Evolutionary conservation across 2,113 vertebrate species (phyloP), one percentile per base, ranked within the genome.

Genomic region (Cynopterus brachyotis): DNA sequence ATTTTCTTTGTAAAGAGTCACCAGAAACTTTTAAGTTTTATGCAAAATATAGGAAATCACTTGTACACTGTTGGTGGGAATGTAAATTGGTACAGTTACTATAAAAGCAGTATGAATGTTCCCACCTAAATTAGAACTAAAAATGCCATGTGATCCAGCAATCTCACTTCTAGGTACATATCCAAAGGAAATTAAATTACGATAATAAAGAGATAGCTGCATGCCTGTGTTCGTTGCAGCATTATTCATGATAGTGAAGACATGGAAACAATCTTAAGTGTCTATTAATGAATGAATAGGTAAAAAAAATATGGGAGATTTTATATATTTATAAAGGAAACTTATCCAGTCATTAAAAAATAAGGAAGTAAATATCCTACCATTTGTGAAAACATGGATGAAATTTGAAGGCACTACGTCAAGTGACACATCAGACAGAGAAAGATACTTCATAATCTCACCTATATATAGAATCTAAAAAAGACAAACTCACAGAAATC

Each of bases 21-120:
- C 79, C 69, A 92, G 3, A 22, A 94, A 95, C 70, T 82, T 83
- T 67, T 64, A 75, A 66, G 80, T 93, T 11, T 55, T 47, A 80
- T 69, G 2, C 12, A 90, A 78, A 84, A 80, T n/a, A 50, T 83
- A 93, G 96, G 45, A 96, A 98, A 93, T 10, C 0, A 16, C 57
- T 73, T 81, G 1, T 37, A 55, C 4, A 50, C 28, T 70, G 3
- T 42, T 62, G 4, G 30, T 57, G 53, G 62, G 20, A 89, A 75
- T 45, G 4, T 42, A 47, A 80, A 55, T 47, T 37, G 45, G 13
- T 83, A 37, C 12, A 67, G 47, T 13, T 83, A 76, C 24, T 47
- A 76, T 16, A 80, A 83, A 75, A 89, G 80, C 3, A 42, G 16
- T 80, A 62, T 53, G 57, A 62, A 15, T 3, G 8, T 55, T 72